A percentile compares a stretch with the other conserved stretches of the same genome.
These are phyloP conservation scores for Gymnocephalus cernua DNA, from an alignment of 2,113 vertebrate species.

Conservation along the genomic window DNA sequence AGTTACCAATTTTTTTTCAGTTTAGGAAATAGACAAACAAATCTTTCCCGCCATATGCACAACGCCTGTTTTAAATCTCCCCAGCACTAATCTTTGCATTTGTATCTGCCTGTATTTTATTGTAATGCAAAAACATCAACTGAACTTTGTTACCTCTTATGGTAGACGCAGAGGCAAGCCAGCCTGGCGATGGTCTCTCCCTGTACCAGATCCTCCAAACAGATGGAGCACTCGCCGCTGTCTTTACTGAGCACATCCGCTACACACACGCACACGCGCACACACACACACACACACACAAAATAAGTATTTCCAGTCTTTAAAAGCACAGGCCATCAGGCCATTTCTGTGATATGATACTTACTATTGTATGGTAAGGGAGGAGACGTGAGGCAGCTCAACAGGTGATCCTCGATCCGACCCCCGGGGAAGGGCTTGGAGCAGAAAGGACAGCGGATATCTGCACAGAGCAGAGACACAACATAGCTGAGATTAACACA, in stretches of 20 bases:
- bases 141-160: constrained; percentile 81
- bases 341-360: constrained; percentile 44
- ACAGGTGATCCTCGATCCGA: constrained; percentile 85
- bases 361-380: constrained; percentile 86
- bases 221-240: constrained; percentile 87
- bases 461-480: constrained; percentile 59
- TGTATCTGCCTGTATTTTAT: background rate
- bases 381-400: constrained; percentile 87
- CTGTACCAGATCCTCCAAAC: constrained; percentile 85
- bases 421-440: constrained; percentile 85
- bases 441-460: constrained; percentile 87
- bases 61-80: background rate
- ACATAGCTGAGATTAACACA: constrained; percentile 45
- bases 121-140: background rate
- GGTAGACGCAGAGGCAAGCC: constrained; percentile 87
- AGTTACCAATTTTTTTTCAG: background rate
- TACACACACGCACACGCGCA: no score
- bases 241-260: constrained; percentile 86
- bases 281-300: constrained; percentile 27
- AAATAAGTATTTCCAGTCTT: constrained; percentile 27
- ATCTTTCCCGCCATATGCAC: background rate
- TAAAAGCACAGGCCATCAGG: background rate
- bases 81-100: background rate
- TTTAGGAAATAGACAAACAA: background rate
- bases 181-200: constrained; percentile 86